phyloP scores from a whole-genome alignment of 2,113 vertebrate species.

The Rhodinocichla rosea region DNA sequence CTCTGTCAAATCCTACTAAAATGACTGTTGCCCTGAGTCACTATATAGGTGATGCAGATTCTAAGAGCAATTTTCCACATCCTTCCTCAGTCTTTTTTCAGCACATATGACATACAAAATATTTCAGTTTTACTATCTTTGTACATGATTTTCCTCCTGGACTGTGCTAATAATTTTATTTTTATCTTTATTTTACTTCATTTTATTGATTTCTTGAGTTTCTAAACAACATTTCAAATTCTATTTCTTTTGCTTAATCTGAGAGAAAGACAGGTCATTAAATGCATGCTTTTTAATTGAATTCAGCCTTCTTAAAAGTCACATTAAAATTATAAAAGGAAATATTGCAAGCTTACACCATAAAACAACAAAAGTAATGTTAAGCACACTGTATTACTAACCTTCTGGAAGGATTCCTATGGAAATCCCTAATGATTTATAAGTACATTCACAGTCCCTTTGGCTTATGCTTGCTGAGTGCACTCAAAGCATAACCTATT shows the following conservation, averaged over 20 bases:
- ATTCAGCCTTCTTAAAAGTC: conserved; percentile 15
- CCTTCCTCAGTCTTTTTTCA: background rate
- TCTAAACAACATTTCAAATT: background rate
- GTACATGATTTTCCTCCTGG: background rate
- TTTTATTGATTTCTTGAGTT: background rate
- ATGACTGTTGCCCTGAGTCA: background rate
- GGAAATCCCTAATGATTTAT: conserved; percentile 24
- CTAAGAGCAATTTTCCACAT: background rate
- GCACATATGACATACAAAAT: background rate
- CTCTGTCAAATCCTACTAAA: background rate
- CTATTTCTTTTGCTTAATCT: background rate
- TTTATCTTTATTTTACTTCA: background rate
- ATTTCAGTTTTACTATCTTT: background rate
- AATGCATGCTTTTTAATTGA: background rate
- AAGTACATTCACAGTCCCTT: background rate
- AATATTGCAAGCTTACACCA: background rate
- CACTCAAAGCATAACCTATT: conserved; percentile 8
- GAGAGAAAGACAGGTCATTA: background rate
- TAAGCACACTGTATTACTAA: conserved; percentile 7
- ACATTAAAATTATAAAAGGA: conserved; percentile 16
- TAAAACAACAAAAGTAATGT: conserved; percentile 34
- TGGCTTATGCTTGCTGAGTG: background rate
- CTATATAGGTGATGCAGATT: background rate
- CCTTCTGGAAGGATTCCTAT: background rate
- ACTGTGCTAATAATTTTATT: background rate